Percentiles rank a stretch among this genome's conserved stretches.
phyloP scores from a whole-genome alignment of 2,113 vertebrate genomes.

The Pelecanoides urinatrix region DNA sequence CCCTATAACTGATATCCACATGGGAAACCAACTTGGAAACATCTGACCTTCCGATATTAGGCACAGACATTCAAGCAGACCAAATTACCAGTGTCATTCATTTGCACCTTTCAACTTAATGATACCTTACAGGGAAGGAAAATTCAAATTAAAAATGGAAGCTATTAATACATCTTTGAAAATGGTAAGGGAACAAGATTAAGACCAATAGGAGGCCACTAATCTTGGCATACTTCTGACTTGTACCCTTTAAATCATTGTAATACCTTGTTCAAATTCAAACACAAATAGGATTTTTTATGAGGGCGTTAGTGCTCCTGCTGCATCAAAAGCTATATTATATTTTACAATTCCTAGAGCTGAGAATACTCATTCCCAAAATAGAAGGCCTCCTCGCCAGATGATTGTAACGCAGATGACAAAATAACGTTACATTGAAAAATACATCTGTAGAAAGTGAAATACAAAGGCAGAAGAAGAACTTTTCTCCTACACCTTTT shows the following conservation, averaged over 20 bases:
- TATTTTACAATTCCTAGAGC: not conserved
- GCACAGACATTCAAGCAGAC: not conserved
- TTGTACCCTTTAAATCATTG: conserved; percentile 31
- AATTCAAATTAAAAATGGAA: conserved; percentile 68
- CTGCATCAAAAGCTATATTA: not conserved
- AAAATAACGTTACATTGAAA: not conserved
- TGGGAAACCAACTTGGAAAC: not conserved
- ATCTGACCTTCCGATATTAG: not conserved
- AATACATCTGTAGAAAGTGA: not conserved
- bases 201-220: conserved; percentile 40
- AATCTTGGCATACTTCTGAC: conserved; percentile 27
- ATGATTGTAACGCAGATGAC: not conserved
- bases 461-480: not conserved
- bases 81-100: conserved; percentile 28
- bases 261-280: conserved; percentile 34
- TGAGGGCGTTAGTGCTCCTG: not conserved
- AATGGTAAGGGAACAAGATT: conserved; percentile 28
- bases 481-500: not conserved
- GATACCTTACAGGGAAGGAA: conserved; percentile 54
- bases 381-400: not conserved
- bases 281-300: conserved; percentile 32
- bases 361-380: conserved; percentile 1
- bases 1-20: not conserved
- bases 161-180: conserved; percentile 57
- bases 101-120: conserved; percentile 56